Conservation (phyloP, 2,113 vertebrate genomes). For the Myxocyprinus asiaticus region DNA sequence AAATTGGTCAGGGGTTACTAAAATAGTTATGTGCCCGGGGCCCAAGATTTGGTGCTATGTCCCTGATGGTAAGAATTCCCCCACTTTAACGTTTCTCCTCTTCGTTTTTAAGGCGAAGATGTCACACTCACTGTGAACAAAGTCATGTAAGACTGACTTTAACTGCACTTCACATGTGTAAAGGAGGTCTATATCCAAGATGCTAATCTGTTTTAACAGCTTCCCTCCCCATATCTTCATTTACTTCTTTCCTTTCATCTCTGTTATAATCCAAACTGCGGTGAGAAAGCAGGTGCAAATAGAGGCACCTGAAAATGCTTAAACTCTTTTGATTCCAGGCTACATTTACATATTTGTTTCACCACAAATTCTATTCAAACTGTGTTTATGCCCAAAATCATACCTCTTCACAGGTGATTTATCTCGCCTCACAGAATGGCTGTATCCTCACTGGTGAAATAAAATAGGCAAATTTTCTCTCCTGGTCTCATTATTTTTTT, state of each 20-base stretch:
- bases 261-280: slow-evolving; percentile 5
- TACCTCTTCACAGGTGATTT: slow-evolving; percentile 21
- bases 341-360: slow-evolving; percentile 41
- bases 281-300: slow-evolving; percentile 8
- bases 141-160: slow-evolving; percentile 4
- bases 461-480: slow-evolving; percentile 42
- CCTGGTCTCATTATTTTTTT: slow-evolving; percentile 37
- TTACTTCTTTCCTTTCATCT: slow-evolving; percentile 14
- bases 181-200: not conserved
- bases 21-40: too few species aligned
- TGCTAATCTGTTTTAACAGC: slow-evolving; percentile 14
- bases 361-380: slow-evolving; percentile 6
- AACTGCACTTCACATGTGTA: slow-evolving; percentile 25
- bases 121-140: not conserved
- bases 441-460: slow-evolving; percentile 17
- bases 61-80: too few species aligned
- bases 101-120: not conserved
- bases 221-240: slow-evolving; percentile 14
- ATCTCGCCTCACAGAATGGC: not conserved
- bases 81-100: too few species aligned
- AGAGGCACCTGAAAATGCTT: not conserved
- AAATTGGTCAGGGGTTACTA: too few species aligned
- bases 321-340: not conserved
- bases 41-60: too few species aligned
- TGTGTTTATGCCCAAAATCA: slow-evolving; percentile 21